A percentile compares a stretch with the other conserved stretches of the same genome.
These are phyloP conservation scores for Notothenia coriiceps DNA, from an alignment of 2,113 vertebrate genomes.

Conservation along the genomic window DNA sequence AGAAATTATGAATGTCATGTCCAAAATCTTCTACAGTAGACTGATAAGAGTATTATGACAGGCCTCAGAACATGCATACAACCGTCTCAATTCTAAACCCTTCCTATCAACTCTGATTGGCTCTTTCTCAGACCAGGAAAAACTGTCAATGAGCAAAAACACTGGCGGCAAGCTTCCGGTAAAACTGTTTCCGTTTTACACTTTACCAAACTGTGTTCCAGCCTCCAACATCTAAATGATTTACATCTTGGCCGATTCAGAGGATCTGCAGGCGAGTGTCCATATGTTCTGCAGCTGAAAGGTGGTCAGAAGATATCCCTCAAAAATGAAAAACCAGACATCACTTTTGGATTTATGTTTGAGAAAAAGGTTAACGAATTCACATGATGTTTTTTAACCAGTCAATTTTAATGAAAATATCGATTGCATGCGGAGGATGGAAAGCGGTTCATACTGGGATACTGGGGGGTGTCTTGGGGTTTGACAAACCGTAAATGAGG, in stretches of 20 bases:
- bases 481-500: constrained; percentile 36
- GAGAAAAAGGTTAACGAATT: constrained; percentile 18
- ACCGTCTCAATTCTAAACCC: background rate
- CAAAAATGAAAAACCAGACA: constrained; percentile 8
- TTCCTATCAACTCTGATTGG: background rate
- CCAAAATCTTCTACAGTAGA: too few relatives aligned
- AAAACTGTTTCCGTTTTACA: background rate
- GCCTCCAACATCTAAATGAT: constrained; percentile 15
- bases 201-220: constrained; percentile 37
- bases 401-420: constrained; percentile 44
- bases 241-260: constrained; percentile 52
- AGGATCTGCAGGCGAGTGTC: constrained; percentile 70
- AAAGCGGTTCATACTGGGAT: constrained; percentile 17
- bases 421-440: constrained; percentile 10
- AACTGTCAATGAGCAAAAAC: background rate
- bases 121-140: background rate
- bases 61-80: background rate
- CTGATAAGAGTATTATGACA: too few relatives aligned
- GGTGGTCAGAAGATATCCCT: background rate
- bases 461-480: constrained; percentile 7
- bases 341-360: constrained; percentile 12
- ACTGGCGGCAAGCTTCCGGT: background rate
- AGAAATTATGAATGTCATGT: too few relatives aligned
- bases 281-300: constrained; percentile 57
- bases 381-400: background rate